A percentile compares a stretch with the other conserved stretches of the same genome.
phyloP scores from a whole-genome alignment of 2,113 vertebrate genomes.

The Megatriorchis doriae region DNA sequence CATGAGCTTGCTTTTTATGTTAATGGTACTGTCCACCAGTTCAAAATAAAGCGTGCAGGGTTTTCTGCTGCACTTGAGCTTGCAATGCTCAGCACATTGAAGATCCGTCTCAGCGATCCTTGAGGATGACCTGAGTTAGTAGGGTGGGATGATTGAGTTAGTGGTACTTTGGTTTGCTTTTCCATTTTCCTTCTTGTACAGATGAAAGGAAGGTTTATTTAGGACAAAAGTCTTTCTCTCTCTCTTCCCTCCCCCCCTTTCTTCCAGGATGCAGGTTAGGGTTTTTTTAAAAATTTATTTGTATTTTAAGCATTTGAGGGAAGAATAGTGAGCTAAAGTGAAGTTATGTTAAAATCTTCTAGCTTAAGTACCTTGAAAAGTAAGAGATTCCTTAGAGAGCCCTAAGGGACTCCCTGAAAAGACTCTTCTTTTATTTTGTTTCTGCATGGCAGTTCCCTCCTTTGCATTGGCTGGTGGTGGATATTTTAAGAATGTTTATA shows the following conservation, averaged over 20 bases:
- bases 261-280: neutral
- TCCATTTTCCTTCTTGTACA: neutral
- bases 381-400: neutral
- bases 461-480: constrained; percentile 60
- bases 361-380: neutral
- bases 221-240: neutral
- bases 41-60: neutral
- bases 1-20: neutral
- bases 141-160: neutral
- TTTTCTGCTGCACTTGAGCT: neutral
- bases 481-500: constrained; percentile 23
- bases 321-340: neutral
- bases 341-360: neutral
- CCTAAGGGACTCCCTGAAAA: constrained; percentile 3
- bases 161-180: neutral
- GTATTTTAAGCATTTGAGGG: neutral
- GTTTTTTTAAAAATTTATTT: neutral
- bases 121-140: neutral
- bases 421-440: constrained; percentile 13
- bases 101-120: neutral
- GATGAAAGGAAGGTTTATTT: neutral
- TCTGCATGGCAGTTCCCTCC: constrained; percentile 62
- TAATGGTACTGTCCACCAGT: neutral
- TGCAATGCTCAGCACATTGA: neutral
- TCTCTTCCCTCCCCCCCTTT: neutral